Conservation (phyloP, 2,888 invertebrate genomes). For the Eucera pruinosa region DNA sequence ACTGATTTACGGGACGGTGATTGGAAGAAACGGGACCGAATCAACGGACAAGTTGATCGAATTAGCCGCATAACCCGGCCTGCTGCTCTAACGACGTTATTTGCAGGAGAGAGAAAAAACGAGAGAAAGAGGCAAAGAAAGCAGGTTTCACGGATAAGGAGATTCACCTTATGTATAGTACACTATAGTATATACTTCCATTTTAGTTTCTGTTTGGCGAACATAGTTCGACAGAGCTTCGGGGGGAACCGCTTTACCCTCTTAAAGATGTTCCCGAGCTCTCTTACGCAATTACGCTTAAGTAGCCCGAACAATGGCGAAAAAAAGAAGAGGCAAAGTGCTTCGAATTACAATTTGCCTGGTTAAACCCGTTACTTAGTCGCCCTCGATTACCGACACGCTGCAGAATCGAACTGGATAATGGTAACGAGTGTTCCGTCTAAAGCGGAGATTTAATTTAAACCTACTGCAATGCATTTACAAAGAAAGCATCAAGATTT, state of each 20-base stretch:
- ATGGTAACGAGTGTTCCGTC: neutral
- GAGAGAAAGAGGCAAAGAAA: neutral
- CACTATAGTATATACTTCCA: neutral
- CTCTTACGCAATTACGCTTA: constrained; percentile 46
- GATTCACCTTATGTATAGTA: too few relatives aligned
- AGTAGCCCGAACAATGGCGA: constrained; percentile 41
- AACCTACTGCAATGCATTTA: neutral
- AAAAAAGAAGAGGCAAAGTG: constrained; percentile 1
- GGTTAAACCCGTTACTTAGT: constrained; percentile 58
- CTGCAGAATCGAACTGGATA: constrained; percentile 17
- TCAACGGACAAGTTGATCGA: constrained; percentile 31
- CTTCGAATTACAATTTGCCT: constrained; percentile 43
- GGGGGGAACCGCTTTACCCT: constrained; percentile 28
- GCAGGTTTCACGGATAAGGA: neutral
- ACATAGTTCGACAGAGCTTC: constrained; percentile 14
- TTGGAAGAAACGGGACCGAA: constrained; percentile 49
- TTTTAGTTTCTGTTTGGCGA: constrained; percentile 2
- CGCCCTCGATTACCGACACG: constrained; percentile 55
- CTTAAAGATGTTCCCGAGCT: constrained; percentile 31
- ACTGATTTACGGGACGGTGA: constrained; percentile 59
- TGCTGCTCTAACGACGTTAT: constrained; percentile 20
- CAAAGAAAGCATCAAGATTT: constrained; percentile 7
- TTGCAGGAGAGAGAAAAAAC: neutral
- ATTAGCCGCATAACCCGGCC: constrained; percentile 34
- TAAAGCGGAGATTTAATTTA: neutral